Conservation (phyloP, 2,113 vertebrate species). For the Mesocricetus auratus region DNA sequence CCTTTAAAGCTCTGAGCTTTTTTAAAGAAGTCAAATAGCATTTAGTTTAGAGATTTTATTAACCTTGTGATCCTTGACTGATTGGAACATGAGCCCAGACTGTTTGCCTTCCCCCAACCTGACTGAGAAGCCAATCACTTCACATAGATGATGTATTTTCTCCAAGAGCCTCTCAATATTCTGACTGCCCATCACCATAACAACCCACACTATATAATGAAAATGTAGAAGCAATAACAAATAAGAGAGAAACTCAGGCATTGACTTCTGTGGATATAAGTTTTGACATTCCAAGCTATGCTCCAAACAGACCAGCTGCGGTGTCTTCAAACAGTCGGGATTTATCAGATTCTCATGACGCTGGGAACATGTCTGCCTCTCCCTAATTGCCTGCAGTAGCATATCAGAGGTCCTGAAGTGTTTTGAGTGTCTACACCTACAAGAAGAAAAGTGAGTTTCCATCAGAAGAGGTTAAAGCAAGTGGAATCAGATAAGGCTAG, state of each 20-base stretch:
- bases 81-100: not conserved
- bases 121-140: constrained; percentile 60
- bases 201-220: constrained; percentile 57
- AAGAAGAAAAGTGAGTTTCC: constrained; percentile 17
- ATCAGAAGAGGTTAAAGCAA: not conserved
- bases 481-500: not conserved
- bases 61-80: constrained; percentile 3
- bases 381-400: constrained; percentile 18
- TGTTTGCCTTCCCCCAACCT: not conserved
- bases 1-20: not conserved
- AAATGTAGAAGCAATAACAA: constrained; percentile 56
- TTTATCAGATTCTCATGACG: constrained; percentile 38
- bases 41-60: constrained; percentile 43
- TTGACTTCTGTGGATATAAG: constrained; percentile 8
- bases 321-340: constrained; percentile 29
- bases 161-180: constrained; percentile 55
- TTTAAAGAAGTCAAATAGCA: not conserved
- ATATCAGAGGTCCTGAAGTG: constrained; percentile 3
- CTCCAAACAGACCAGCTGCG: not conserved
- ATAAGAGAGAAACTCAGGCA: constrained; percentile 18
- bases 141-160: constrained; percentile 50
- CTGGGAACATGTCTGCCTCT: constrained; percentile 19
- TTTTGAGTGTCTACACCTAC: not conserved
- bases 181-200: constrained; percentile 65
- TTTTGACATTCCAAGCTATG: constrained; percentile 62